Base-by-base conservation (phyloP, 2,113 vertebrate species). In the Zonotrichia leucophrys region DNA sequence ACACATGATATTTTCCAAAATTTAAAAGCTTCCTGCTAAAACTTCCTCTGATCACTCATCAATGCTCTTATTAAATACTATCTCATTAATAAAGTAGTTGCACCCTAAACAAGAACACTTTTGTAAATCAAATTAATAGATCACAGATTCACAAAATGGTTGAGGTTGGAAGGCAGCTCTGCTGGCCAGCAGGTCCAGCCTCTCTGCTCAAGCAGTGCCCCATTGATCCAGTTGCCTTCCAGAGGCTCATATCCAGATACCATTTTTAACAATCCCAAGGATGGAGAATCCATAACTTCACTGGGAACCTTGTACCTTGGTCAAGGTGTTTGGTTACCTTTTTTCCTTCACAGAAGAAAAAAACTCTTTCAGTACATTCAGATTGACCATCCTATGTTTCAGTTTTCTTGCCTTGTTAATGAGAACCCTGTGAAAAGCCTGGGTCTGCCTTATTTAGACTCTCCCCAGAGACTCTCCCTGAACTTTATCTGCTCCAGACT, bases 391-490 rank as follows among this genome's bases (percentile, higher is more conserved):
- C 4, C 30, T 52, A 0, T 47, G 7, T 76, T 84, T 62, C 20
- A 10, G 3, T 39, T 67, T 72, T 80, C 52, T 79, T 72, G 7
- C 47, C 28, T 46, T 46, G 8, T 37, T 35, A 39, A 22, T 22
- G 28, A 25, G 4, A 13, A 28, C 18, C 21, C 6, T n/a, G 21
- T 37, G 17, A 49, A 83, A 11, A 28, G 5, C 7, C 16, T n/a
- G 8, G 0, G 2, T 69, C 17, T 0, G 0, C 33, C 12, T 44
- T 41, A 55, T 50, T 66, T 55, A 12, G 7, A 27, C 6, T 13
- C 17, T 37, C 21, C 4, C 21, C 52, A 87, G 16, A 35, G 21
- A 74, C 18, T 64, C 11, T 35, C 19, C 6, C 13, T 59, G 19
- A 64, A 10, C 6, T 5, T 80, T 50, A 12, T 30, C 28, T 46